Evolutionary conservation across 2,113 vertebrate genomes (phyloP).

Genomic region (Ictidomys tridecemlineatus): DNA sequence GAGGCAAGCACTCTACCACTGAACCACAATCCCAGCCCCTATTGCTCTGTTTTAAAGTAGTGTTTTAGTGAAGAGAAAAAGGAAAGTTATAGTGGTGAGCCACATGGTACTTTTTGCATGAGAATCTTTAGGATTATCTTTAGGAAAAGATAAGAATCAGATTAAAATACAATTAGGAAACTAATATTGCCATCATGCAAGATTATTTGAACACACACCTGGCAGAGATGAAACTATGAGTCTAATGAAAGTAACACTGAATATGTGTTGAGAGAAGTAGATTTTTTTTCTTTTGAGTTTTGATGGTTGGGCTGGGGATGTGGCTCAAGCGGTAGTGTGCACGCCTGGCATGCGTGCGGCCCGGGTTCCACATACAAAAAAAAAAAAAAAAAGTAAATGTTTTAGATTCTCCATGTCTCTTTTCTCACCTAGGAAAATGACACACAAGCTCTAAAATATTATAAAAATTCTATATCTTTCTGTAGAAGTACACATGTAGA

Average conservation of each 20-base stretch:
- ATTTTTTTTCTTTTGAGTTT: conserved; percentile 5
- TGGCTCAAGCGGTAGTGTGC: no score
- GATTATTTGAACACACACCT: background rate
- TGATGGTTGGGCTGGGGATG: background rate
- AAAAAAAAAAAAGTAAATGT: background rate
- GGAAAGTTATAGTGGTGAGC: background rate
- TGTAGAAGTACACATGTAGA: background rate
- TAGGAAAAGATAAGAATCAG: background rate
- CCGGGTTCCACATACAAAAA: no score
- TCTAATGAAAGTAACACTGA: background rate
- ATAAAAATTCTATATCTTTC: background rate
- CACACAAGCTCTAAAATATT: background rate
- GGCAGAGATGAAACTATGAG: background rate
- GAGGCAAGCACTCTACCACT: no score
- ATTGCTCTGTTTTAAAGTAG: background rate
- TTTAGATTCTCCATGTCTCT: background rate
- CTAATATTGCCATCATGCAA: background rate
- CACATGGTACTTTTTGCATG: background rate
- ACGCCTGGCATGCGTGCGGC: no score
- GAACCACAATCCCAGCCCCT: no score
- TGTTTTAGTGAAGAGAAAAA: conserved; percentile 34
- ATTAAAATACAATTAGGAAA: conserved; percentile 11
- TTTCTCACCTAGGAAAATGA: conserved; percentile 2
- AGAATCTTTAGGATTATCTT: conserved; percentile 40
- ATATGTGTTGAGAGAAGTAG: background rate